Conservation (phyloP, 2,888 invertebrate genomes). For the Empis livida region DNA sequence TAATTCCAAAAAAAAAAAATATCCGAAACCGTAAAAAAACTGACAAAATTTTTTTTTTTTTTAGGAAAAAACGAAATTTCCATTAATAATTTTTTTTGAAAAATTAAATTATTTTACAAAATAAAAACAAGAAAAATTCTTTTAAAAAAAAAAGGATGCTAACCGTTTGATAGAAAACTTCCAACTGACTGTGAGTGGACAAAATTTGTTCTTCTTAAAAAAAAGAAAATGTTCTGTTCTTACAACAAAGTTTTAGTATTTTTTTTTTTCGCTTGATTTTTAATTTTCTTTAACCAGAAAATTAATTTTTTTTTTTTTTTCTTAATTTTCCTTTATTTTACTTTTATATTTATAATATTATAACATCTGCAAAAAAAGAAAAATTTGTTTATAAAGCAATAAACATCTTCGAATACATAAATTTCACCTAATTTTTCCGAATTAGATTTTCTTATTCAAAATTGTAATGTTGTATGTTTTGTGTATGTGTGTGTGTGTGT, state of each 20-base stretch:
- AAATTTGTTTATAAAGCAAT: too few species aligned
- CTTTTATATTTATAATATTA: neutral
- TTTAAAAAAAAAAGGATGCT: constrained; percentile 9
- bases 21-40: too few species aligned
- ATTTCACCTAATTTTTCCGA: too few species aligned
- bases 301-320: neutral
- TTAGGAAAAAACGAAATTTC: too few species aligned
- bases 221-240: neutral
- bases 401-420: too few species aligned
- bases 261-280: too few species aligned
- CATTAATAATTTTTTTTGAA: too few species aligned
- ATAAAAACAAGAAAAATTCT: neutral
- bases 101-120: too few species aligned
- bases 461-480: neutral
- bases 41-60: too few species aligned
- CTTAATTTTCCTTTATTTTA: neutral
- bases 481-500: too few species aligned
- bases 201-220: neutral
- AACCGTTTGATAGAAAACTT: constrained; percentile 13
- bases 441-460: neutral
- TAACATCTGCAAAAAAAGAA: neutral
- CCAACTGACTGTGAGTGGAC: constrained; percentile 12
- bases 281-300: neutral
- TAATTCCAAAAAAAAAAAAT: too few species aligned
- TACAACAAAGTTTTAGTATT: neutral